Evolutionary conservation across 2,888 invertebrate genomes (phyloP).

Genomic region (Pseudococcus viburni): DNA sequence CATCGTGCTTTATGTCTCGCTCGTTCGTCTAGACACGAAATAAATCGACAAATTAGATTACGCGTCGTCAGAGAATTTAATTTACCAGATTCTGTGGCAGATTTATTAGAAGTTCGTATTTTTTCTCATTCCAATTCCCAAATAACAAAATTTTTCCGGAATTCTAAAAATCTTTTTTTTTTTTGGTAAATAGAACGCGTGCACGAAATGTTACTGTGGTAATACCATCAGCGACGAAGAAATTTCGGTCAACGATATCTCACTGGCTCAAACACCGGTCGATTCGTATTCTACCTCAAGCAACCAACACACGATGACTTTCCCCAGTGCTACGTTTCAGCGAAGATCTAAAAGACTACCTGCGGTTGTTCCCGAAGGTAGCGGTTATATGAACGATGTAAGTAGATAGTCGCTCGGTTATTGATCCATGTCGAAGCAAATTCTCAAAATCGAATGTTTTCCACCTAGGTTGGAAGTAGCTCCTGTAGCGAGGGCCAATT

Average conservation of each 20-base stretch:
- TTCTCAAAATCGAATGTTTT: neutral
- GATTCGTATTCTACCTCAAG: conserved; percentile 56
- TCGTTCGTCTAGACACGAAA: conserved; percentile 83
- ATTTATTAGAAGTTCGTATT: conserved; percentile 76
- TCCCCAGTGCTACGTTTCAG: conserved; percentile 75
- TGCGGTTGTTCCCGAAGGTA: conserved; percentile 67
- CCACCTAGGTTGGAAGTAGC: conserved; percentile 68
- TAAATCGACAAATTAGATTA: conserved; percentile 82
- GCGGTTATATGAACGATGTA: conserved; percentile 59
- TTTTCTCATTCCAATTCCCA: neutral
- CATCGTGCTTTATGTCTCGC: conserved; percentile 84
- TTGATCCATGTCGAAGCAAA: too few relatives aligned
- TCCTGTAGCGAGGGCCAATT: conserved; percentile 78
- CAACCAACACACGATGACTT: conserved; percentile 72
- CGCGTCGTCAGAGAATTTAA: conserved; percentile 95
- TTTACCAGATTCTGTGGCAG: conserved; percentile 89
- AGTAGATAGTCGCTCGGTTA: neutral
- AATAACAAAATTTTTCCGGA: neutral
- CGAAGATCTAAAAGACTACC: conserved; percentile 74
- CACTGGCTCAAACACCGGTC: conserved; percentile 49
- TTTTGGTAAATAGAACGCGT: conserved; percentile 57
- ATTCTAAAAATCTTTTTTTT: neutral
- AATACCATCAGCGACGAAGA: conserved; percentile 65
- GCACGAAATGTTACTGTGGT: conserved; percentile 63
- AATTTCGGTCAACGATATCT: conserved; percentile 51